A percentile compares a stretch with the other conserved stretches of the same genome.
Conservation (phyloP, 2,113 vertebrate genomes). For the Euleptes europaea region DNA sequence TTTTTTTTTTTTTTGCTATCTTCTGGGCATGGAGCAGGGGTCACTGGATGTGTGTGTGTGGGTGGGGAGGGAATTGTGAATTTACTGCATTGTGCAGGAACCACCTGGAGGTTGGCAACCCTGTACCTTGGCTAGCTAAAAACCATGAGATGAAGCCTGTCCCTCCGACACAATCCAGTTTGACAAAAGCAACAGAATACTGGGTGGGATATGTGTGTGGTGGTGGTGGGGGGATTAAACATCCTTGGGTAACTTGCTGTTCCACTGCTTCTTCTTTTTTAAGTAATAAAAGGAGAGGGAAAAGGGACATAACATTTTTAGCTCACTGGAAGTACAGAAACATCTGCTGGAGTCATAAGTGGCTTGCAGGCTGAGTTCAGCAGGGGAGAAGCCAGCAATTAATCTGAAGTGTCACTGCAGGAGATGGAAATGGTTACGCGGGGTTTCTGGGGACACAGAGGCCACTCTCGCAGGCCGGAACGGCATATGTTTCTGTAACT, state of each 20-base stretch:
- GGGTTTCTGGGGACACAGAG: conserved; percentile 35
- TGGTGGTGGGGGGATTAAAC: too few relatives aligned
- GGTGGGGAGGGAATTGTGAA: too few relatives aligned
- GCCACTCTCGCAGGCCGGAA: conserved; percentile 26
- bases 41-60: too few relatives aligned
- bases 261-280: too few relatives aligned
- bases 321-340: conserved; percentile 47
- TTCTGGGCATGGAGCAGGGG: too few relatives aligned
- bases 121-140: too few relatives aligned
- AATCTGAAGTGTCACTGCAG: conserved; percentile 52
- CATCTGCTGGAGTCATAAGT: conserved; percentile 45
- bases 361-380: conserved; percentile 40
- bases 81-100: too few relatives aligned
- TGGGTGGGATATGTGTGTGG: not conserved
- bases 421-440: conserved; percentile 10
- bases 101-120: too few relatives aligned
- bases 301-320: conserved; percentile 13
- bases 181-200: not conserved
- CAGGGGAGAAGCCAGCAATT: conserved; percentile 36
- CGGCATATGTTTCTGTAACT: conserved; percentile 15
- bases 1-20: too few relatives aligned
- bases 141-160: too few relatives aligned
- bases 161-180: not conserved
- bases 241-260: too few relatives aligned
- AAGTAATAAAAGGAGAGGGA: not conserved